Evolutionary conservation across 2,797 vertebrate genomes (phyloP).

Genomic region (Phrynocephalus vlangalii): DNA sequence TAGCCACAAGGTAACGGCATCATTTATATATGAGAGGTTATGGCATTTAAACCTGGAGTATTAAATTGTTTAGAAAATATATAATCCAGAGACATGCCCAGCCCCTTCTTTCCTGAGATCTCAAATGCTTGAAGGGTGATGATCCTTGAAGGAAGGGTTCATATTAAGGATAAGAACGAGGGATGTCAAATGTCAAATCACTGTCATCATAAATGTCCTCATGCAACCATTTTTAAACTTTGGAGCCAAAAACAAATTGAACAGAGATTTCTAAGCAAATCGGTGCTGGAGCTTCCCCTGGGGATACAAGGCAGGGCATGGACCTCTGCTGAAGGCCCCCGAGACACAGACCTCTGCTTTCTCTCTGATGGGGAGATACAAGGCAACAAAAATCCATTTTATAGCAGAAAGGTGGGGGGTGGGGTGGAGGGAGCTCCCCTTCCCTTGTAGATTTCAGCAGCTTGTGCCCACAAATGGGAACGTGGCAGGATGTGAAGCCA

Average conservation of each 20-base stretch:
- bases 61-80: too few species aligned
- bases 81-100: too few species aligned
- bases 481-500: constrained; percentile 32
- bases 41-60: too few species aligned
- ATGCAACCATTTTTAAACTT: neutral
- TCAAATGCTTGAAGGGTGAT: neutral
- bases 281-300: neutral
- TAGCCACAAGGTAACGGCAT: too few species aligned
- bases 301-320: rapidly evolving
- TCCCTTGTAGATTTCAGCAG: neutral
- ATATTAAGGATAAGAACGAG: too few species aligned
- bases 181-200: too few species aligned
- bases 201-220: neutral
- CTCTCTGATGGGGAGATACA: rapidly evolving
- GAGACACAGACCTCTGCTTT: rapidly evolving
- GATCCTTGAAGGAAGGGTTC: neutral
- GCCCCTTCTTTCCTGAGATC: too few species aligned
- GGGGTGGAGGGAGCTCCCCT: neutral
- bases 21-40: too few species aligned
- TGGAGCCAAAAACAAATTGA: neutral
- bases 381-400: neutral
- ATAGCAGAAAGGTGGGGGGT: neutral
- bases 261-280: neutral
- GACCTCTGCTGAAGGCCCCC: rapidly evolving
- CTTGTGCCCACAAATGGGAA: constrained; percentile 36